phyloP scores from a whole-genome alignment of 2,797 vertebrate species.

The Carapus acus region DNA sequence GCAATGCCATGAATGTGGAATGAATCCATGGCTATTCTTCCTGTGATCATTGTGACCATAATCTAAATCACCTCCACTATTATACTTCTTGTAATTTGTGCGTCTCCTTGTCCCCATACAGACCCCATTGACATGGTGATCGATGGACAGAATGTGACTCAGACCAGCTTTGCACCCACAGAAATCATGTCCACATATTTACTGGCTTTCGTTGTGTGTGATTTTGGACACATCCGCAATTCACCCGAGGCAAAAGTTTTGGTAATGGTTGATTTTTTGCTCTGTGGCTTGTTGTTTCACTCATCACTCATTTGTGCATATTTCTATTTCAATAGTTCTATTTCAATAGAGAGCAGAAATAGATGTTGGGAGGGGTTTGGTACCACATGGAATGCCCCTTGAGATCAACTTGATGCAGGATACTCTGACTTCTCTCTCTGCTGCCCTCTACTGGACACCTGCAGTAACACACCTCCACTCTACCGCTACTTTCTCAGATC shows the following conservation, averaged over 20 bases:
- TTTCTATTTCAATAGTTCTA: too few relatives aligned
- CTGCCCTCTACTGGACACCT: slow-evolving; percentile 51
- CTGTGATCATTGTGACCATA: too few relatives aligned
- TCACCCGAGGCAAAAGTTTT: fast-evolving
- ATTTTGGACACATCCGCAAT: slow-evolving; percentile 35
- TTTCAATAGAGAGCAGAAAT: too few relatives aligned
- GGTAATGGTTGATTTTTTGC: slow-evolving; percentile 59
- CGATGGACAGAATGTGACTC: fast-evolving
- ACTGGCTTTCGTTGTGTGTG: slow-evolving; percentile 84
- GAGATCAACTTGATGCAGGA: background rate
- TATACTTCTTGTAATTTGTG: background rate
- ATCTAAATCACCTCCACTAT: too few relatives aligned
- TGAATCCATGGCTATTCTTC: too few relatives aligned
- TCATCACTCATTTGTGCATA: too few relatives aligned
- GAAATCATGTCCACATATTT: slow-evolving; percentile 89
- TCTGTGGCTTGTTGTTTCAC: background rate
- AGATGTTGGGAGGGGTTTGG: too few relatives aligned
- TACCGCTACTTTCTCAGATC: slow-evolving; percentile 65
- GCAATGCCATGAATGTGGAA: too few relatives aligned
- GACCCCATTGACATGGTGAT: slow-evolving; percentile 18
- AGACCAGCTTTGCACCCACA: slow-evolving; percentile 72
- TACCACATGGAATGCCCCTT: too few relatives aligned
- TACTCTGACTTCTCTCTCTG: slow-evolving; percentile 1
- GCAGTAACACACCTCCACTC: slow-evolving; percentile 1
- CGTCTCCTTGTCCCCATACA: slow-evolving; percentile 37